phyloP scores from a whole-genome alignment of 2,797 vertebrate species.

The Mus minutoides region DNA sequence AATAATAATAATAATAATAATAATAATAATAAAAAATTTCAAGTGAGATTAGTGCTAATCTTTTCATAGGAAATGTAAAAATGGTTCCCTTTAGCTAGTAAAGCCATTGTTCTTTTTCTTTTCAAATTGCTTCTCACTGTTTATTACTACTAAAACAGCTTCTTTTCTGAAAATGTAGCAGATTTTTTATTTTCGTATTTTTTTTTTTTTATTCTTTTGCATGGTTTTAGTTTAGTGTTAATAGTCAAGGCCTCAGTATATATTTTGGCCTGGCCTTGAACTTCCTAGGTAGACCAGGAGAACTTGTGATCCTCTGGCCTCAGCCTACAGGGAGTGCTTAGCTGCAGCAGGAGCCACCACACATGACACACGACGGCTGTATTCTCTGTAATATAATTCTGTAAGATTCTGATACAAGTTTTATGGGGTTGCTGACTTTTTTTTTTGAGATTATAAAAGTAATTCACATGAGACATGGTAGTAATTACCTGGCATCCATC shows the following conservation, averaged over 20 bases:
- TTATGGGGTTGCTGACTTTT: conserved; percentile 3
- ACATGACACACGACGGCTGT: background rate
- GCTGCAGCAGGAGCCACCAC: background rate
- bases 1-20: too few species aligned
- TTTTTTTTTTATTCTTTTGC: background rate
- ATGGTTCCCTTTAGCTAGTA: background rate
- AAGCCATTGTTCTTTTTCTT: background rate
- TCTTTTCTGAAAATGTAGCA: background rate
- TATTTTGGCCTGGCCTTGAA: background rate
- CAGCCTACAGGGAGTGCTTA: background rate
- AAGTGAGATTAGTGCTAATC: background rate
- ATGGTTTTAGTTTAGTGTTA: background rate
- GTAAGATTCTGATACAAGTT: conserved; percentile 49
- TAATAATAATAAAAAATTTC: background rate
- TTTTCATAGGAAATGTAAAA: conserved; percentile 42
- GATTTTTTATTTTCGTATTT: conserved; percentile 35
- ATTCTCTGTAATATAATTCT: background rate
- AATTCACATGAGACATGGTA: background rate
- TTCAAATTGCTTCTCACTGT: conserved; percentile 12
- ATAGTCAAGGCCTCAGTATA: background rate
- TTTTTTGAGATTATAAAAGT: conserved; percentile 9
- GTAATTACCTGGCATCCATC: background rate
- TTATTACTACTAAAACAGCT: background rate
- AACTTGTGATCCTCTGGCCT: background rate
- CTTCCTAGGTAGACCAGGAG: background rate